phyloP scores from a whole-genome alignment of 2,113 vertebrate genomes.

The Oncorhynchus keta region DNA sequence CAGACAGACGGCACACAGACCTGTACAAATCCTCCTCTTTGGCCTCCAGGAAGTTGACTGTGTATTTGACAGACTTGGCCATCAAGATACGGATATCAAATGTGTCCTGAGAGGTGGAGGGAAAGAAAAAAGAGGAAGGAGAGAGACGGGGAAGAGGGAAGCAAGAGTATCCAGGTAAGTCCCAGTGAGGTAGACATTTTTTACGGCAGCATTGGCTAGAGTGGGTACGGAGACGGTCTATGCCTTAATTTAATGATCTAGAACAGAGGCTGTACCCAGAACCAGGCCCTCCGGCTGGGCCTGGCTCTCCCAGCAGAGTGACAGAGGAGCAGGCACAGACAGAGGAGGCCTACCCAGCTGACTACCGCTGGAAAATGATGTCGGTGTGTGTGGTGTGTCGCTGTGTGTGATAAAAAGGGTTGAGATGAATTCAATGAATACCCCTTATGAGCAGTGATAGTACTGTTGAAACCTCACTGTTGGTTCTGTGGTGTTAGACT shows the following conservation, averaged over 20 bases:
- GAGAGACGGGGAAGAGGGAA: not conserved
- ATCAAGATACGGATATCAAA: conserved; percentile 95
- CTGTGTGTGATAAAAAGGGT: too few species aligned
- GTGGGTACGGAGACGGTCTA: too few species aligned
- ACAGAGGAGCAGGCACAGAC: conserved; percentile 21
- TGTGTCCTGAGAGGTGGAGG: conserved; percentile 79
- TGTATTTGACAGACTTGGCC: conserved; percentile 95
- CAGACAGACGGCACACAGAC: conserved; percentile 50
- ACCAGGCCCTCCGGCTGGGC: not conserved
- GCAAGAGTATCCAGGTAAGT: not conserved
- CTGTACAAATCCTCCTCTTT: conserved; percentile 95
- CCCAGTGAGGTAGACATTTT: too few species aligned
- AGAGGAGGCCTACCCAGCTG: conserved; percentile 26
- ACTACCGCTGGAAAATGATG: conserved; percentile 14
- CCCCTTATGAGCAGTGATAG: too few species aligned
- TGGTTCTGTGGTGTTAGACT: not conserved
- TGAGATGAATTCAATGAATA: too few species aligned
- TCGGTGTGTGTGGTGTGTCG: too few species aligned
- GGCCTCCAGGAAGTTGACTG: conserved; percentile 94
- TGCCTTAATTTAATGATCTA: too few species aligned
- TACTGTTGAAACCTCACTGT: not conserved
- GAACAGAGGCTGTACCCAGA: not conserved
- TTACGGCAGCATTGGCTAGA: too few species aligned
- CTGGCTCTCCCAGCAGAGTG: conserved; percentile 25
- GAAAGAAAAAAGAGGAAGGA: not conserved